phyloP scores from a whole-genome alignment of 2,113 vertebrate species.

The Hypocryptadius cinnamomeus region DNA sequence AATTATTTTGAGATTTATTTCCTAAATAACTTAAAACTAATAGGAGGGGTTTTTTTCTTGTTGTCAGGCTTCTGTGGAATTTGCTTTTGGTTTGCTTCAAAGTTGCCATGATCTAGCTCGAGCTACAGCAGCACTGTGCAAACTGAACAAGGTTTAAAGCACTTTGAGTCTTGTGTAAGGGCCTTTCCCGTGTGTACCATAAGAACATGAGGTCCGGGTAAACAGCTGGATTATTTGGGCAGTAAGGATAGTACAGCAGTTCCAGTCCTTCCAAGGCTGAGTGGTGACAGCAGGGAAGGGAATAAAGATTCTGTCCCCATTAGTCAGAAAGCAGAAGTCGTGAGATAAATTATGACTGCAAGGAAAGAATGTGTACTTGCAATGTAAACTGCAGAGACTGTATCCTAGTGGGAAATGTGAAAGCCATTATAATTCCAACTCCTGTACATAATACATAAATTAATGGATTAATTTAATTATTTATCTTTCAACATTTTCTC shows the following conservation, averaged over 20 bases:
- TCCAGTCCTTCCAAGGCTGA: background rate
- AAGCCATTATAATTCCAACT: background rate
- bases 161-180: background rate
- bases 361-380: background rate
- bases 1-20: background rate
- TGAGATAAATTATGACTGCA: background rate
- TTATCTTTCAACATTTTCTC: background rate
- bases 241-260: background rate
- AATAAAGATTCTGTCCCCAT: background rate
- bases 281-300: background rate
- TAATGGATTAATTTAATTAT: constrained; percentile 13
- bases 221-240: background rate
- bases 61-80: background rate
- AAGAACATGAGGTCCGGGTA: background rate
- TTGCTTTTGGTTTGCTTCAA: background rate
- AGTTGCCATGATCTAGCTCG: background rate
- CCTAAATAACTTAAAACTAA: background rate
- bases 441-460: background rate
- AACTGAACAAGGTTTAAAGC: background rate
- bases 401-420: background rate
- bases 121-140: background rate
- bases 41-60: fast-evolving
- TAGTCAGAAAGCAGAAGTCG: background rate
- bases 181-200: background rate
- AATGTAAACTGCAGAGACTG: background rate